Evolutionary conservation across 1,140 invertebrate species (phyloP).

Genomic region (Colletes gigas): DNA sequence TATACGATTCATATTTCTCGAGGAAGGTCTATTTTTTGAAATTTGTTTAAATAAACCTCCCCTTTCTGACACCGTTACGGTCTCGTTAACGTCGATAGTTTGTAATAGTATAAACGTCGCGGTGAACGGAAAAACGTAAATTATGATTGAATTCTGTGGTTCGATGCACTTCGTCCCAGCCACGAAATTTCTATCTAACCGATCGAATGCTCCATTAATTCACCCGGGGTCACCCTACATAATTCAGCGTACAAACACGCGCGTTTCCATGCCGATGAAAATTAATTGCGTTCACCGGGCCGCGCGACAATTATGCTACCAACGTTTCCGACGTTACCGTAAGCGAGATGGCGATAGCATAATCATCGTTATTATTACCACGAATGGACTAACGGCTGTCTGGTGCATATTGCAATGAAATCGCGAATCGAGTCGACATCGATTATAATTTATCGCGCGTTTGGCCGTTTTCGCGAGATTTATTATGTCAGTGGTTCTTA

Average conservation of each 20-base stretch:
- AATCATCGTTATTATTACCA: constrained; percentile 36
- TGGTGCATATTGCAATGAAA: background rate
- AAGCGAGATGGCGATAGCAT: background rate
- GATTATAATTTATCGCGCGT: constrained; percentile 57
- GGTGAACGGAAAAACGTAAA: no score
- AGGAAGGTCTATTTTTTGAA: no score
- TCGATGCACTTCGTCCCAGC: no score
- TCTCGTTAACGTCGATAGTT: no score
- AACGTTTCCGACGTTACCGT: background rate
- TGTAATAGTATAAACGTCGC: no score
- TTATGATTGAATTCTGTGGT: no score
- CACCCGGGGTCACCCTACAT: background rate
- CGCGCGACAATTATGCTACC: background rate
- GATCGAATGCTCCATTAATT: no score
- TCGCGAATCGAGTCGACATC: constrained; percentile 14
- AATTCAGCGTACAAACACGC: background rate
- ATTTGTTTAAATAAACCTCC: no score
- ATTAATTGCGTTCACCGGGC: background rate
- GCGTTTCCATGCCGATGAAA: background rate
- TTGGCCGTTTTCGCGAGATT: constrained; percentile 51
- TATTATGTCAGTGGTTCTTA: background rate
- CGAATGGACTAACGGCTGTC: constrained; percentile 4
- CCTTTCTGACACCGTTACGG: no score
- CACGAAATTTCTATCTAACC: no score
- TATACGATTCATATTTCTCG: no score